Percentiles rank a stretch among this genome's conserved stretches.
These are phyloP conservation scores for Phasia obesa DNA, from an alignment of 2,888 invertebrate species.

Conservation along the genomic window DNA sequence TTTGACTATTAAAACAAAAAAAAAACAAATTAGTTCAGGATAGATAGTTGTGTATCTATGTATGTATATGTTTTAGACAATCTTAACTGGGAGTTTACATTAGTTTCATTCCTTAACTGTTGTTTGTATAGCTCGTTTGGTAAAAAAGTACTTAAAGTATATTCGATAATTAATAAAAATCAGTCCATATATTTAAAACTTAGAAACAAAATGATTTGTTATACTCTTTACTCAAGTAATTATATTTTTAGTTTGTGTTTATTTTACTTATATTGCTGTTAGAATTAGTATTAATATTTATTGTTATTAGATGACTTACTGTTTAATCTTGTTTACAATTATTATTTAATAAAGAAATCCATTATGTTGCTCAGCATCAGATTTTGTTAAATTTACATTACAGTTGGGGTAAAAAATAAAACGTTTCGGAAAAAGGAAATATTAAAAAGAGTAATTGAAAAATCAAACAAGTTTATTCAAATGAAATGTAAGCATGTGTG, in stretches of 20 bases:
- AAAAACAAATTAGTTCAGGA: constrained; percentile 16
- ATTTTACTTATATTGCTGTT: constrained; percentile 43
- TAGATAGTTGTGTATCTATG: constrained; percentile 12
- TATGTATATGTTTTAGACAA: constrained; percentile 20
- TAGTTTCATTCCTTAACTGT: constrained; percentile 46
- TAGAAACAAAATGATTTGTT: constrained; percentile 60
- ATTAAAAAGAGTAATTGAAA: too few species aligned
- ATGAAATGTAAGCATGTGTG: not conserved
- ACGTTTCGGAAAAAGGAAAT: not conserved
- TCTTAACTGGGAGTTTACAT: constrained; percentile 29
- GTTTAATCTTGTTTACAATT: constrained; percentile 51
- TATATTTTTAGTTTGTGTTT: constrained; percentile 45
- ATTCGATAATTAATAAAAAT: constrained; percentile 66
- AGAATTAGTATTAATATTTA: constrained; percentile 23
- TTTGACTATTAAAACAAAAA: too few species aligned
- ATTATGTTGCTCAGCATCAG: constrained; percentile 68
- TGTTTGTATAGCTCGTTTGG: constrained; percentile 59
- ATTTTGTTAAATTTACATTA: constrained; percentile 71
- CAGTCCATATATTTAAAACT: constrained; percentile 68
- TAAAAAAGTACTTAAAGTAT: constrained; percentile 68
- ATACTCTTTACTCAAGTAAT: constrained; percentile 41
- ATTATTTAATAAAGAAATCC: constrained; percentile 53
- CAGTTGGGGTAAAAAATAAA: constrained; percentile 37
- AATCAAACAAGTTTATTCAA: too few species aligned
- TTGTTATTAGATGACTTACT: constrained; percentile 59